phyloP scores from a whole-genome alignment of 2,797 vertebrate species.

The Ispidina picta region DNA sequence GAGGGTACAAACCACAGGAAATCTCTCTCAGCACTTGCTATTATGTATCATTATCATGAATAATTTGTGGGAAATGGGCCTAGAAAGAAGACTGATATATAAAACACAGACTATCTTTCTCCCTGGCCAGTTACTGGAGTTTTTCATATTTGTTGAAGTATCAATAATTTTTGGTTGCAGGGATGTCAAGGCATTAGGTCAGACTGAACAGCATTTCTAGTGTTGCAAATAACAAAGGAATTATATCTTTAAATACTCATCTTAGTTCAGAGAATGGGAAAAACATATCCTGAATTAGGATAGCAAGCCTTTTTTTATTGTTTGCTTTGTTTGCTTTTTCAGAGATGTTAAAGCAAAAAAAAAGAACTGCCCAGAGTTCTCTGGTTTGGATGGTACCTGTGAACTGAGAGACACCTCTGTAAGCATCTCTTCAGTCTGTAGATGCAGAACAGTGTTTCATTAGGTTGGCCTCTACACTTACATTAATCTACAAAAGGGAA shows the following conservation, averaged over 20 bases:
- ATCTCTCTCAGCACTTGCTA: slow-evolving; percentile 25
- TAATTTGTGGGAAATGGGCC: slow-evolving; percentile 42
- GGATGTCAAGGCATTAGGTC: background rate
- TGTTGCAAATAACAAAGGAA: background rate
- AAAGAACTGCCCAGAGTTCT: background rate
- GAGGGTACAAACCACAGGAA: slow-evolving; percentile 31
- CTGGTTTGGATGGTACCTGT: background rate
- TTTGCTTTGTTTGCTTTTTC: background rate
- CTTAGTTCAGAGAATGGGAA: background rate
- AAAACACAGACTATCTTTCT: background rate
- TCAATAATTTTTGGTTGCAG: background rate
- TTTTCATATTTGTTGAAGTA: background rate
- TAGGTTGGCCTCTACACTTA: background rate
- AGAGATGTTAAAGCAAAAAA: background rate
- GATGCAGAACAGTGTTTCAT: background rate
- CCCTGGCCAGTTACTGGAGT: background rate
- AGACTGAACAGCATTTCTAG: background rate
- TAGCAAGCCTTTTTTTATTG: background rate
- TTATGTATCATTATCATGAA: slow-evolving; percentile 57
- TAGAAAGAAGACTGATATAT: background rate
- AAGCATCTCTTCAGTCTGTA: background rate
- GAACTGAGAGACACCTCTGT: background rate
- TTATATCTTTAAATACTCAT: background rate
- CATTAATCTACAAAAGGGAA: background rate
- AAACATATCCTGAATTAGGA: background rate